Evolutionary conservation across 2,888 invertebrate species (phyloP), one percentile per base, ranked within the genome.

Genomic region (Pyrrhosoma nymphula): DNA sequence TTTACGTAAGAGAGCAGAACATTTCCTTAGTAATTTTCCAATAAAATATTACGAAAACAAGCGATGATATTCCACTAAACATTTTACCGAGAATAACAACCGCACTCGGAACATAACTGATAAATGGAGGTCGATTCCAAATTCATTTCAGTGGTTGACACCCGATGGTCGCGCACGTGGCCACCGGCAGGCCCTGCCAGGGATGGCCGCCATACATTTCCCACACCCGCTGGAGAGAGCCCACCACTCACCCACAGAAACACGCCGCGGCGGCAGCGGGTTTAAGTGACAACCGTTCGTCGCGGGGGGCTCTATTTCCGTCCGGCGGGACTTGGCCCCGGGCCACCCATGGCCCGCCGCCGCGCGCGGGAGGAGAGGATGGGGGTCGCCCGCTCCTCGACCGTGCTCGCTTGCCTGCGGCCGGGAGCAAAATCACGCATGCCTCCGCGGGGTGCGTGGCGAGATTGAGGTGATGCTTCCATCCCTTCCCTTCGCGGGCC

Each of bases 391-490:
- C 60, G 47, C 8, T 60, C 60, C 60, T 14, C 60, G 39, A 30
- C 63, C n/a, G 90, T 1, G 90, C 30, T 47, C 47, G 47, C 47
- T 47, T 8, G 90, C 47, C 47, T 47, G 47, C 47, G 47, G 47
- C 47, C 47, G 47, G 90, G 90, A 23, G 63, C 18, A 60, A 39
- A 23, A 63, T 63, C 91, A 60, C 35, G 63, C 91, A 47, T 93
- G 93, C 93, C 93, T 69, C 93, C n/a, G 93, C 39, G 75, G 0
- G 56, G 91, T 91, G 75, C 93, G 75, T 75, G 93, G 91, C 91
- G 10, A 35, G 60, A 60, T 60, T 60, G 26, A 23, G 12, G 55
- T n/a, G 55, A 47, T 47, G 89, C n/a, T 26, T 55, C 56, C 89
- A n/a, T 35, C 8, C 47, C 47, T 8, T 4, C 47, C 47, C 47